Base-by-base conservation (phyloP, 2,888 invertebrate genomes). In the Phengaris arion region DNA sequence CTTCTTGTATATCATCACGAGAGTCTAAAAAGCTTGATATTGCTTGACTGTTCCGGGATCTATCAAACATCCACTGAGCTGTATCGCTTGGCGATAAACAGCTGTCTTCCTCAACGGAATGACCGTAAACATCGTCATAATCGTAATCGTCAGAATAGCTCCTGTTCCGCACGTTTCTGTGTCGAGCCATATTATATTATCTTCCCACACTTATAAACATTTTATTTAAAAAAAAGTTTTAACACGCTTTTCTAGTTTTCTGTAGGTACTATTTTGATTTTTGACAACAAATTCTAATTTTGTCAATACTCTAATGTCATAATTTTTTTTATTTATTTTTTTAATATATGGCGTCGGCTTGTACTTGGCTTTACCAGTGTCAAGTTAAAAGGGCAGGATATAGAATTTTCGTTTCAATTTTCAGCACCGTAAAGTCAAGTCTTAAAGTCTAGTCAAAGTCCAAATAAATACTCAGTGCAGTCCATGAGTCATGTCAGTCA, bases 21-120 rank as follows among this genome's bases (percentile, higher is more conserved):
- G 95, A 95, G 78, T 96, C 96, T 74, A 98, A 93, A 85, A 96
- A 98, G 12, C 96, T 95, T 13, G 97, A 95, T 85, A 98, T 96
- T 80, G 95, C 96, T 78, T 95, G 95, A 82, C 96, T 95, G 75
- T 95, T 96, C 59, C 95, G 94, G 79, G 95, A 96, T 69, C 98
- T 95, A 85, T 98, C 97, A 85, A 96, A 98, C 85, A 98, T 94
- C 93, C 97, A 98, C 84, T 97, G 96, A 77, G 96, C 95, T 59
- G 96, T 94, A 93, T 98, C 97, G 85, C 97, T 97, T 3, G 98
- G 98, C 13, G 98, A 99, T 83, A 98, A 96, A 85, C 96, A 97
- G 88, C 95, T 97, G 85, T 98, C 98, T 85, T 99, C 98, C 89
- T 99, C 99, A 68, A 98, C 96, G 3, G 98, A 98, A 88, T 98